A percentile compares a stretch with the other conserved stretches of the same genome.
Evolutionary conservation across 2,113 vertebrate species (phyloP).

Genomic region (Delphinapterus leucas): DNA sequence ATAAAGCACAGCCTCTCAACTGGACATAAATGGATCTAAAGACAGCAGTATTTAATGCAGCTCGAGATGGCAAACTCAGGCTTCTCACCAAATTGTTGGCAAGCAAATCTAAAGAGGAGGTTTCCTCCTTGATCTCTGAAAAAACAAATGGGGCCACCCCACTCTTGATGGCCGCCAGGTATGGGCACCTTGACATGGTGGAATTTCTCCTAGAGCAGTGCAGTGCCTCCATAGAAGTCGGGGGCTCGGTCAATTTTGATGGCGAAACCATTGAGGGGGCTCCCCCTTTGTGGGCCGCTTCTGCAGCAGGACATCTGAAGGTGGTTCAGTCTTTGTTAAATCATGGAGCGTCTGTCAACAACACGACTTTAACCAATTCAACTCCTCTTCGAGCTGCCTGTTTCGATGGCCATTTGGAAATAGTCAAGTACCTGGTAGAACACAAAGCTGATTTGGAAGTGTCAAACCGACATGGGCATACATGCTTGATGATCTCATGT

Average conservation of each 20-base stretch:
- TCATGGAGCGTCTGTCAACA: constrained; percentile 97
- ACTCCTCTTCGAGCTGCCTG: constrained; percentile 96
- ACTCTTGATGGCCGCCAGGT: constrained; percentile 94
- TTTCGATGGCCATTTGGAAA: constrained; percentile 97
- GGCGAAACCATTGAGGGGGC: constrained; percentile 98
- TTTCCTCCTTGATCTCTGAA: constrained; percentile 91
- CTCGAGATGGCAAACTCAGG: constrained; percentile 96
- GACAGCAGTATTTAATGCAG: constrained; percentile 98
- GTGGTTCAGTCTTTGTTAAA: constrained; percentile 96
- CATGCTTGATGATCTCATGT: constrained; percentile 98
- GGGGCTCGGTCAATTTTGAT: constrained; percentile 97
- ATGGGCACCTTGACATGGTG: constrained; percentile 98
- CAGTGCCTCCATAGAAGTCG: constrained; percentile 92
- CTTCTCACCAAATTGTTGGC: constrained; percentile 95
- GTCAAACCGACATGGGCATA: constrained; percentile 97
- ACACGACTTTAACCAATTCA: constrained; percentile 97
- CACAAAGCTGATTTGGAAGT: constrained; percentile 98
- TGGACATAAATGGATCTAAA: constrained; percentile 94
- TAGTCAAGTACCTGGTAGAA: constrained; percentile 96
- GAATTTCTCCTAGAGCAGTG: constrained; percentile 96
- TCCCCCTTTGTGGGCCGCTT: constrained; percentile 96
- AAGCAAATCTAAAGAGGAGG: constrained; percentile 93
- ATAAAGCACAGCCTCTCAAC: constrained; percentile 70
- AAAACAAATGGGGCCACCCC: constrained; percentile 97
- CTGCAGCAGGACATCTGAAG: constrained; percentile 95